A percentile compares a stretch with the other conserved stretches of the same genome.
These are phyloP conservation scores for Hemicentrotus pulcherrimus DNA, from an alignment of 35 echinoderm and acorn worm species.

Conservation along the genomic window DNA sequence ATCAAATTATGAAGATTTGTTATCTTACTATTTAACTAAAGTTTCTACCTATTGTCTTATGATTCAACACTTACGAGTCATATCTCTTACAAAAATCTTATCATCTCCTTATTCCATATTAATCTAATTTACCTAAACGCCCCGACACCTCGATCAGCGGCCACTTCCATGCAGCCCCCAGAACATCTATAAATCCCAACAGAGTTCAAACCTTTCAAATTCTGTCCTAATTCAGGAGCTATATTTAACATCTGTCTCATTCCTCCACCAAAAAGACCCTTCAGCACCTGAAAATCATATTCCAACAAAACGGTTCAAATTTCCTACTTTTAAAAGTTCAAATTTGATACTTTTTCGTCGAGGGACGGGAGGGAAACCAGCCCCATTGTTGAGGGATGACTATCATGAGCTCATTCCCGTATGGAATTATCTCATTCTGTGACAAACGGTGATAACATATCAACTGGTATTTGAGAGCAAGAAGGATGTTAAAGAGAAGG, in stretches of 20 bases:
- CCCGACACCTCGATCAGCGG: too few relatives aligned
- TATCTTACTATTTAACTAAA: neutral
- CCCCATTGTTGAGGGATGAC: neutral
- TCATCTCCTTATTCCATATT: neutral
- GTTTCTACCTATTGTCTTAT: too few relatives aligned
- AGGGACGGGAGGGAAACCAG: neutral
- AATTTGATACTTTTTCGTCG: neutral
- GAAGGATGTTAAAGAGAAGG: too few relatives aligned
- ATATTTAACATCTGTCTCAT: neutral
- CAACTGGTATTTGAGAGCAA: too few relatives aligned
- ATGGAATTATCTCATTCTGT: neutral
- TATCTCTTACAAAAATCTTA: neutral
- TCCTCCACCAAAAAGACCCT: neutral
- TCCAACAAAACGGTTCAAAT: neutral
- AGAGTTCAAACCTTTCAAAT: slow-evolving; percentile 1
- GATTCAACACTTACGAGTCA: neutral
- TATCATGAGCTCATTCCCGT: neutral
- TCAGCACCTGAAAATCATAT: slow-evolving; percentile 1
- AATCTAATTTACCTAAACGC: neutral
- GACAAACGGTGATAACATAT: neutral
- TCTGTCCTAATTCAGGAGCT: neutral
- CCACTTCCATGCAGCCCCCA: neutral
- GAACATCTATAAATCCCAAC: neutral
- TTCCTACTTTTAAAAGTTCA: neutral
- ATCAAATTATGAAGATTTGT: neutral